phyloP scores from a whole-genome alignment of 1,140 invertebrate species.

The Probaryconus sp. region DNA sequence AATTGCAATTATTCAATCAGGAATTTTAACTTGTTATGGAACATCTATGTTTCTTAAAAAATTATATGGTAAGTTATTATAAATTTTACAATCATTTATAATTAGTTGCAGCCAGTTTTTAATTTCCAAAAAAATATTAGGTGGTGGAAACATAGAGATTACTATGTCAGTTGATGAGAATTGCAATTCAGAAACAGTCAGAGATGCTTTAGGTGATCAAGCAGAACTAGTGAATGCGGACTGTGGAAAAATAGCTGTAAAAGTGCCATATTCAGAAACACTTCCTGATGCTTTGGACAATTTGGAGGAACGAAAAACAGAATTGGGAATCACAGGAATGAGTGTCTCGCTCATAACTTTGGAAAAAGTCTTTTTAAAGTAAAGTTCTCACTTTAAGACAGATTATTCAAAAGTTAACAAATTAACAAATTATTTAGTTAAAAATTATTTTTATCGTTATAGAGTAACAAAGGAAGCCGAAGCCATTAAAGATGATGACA shows the following conservation, averaged over 20 bases:
- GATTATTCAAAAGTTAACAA: too few species aligned
- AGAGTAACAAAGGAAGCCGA: too few species aligned
- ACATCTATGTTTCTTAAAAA: slow-evolving; percentile 92
- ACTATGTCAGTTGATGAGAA: slow-evolving; percentile 42
- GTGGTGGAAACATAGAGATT: slow-evolving; percentile 11
- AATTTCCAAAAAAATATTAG: too few species aligned
- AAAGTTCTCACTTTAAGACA: too few species aligned
- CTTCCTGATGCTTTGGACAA: slow-evolving; percentile 82
- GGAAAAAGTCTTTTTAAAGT: slow-evolving; percentile 93
- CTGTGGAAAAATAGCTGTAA: slow-evolving; percentile 69
- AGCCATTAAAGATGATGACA: too few species aligned
- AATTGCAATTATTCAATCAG: slow-evolving; percentile 93
- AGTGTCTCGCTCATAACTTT: slow-evolving; percentile 89
- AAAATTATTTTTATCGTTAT: too few species aligned
- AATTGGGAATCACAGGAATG: slow-evolving; percentile 84
- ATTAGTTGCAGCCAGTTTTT: too few species aligned
- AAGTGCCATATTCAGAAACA: slow-evolving; percentile 73
- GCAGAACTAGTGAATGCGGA: slow-evolving; percentile 65
- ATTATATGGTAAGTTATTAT: slow-evolving; percentile 85
- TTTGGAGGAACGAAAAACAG: slow-evolving; percentile 81
- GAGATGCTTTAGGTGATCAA: slow-evolving; percentile 57
- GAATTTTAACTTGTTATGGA: slow-evolving; percentile 88
- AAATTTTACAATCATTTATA: too few species aligned
- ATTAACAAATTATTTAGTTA: too few species aligned
- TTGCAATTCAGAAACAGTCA: slow-evolving; percentile 64